These are phyloP conservation scores for Hyphantria cunea DNA, from an alignment of 1,140 invertebrate species.

Conservation along the genomic window DNA sequence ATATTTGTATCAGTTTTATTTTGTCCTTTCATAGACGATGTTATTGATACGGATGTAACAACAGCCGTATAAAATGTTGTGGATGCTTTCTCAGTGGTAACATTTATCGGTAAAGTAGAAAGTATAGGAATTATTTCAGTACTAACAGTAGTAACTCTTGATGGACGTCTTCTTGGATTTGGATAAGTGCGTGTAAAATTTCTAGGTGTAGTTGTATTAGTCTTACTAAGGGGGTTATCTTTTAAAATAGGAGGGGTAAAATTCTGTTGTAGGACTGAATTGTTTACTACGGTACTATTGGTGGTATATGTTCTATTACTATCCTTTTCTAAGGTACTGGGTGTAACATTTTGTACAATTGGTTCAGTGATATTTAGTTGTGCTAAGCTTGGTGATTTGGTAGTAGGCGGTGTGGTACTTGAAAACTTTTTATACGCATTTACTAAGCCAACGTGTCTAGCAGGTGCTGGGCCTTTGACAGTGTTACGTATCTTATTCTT, in stretches of 20 bases:
- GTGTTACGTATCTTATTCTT: slow-evolving; percentile 80
- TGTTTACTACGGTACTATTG: slow-evolving; percentile 37
- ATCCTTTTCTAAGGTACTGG: slow-evolving; percentile 46
- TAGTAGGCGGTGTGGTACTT: slow-evolving; percentile 57
- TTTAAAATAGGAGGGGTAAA: slow-evolving; percentile 36
- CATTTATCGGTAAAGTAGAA: slow-evolving; percentile 40
- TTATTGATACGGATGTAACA: slow-evolving; percentile 80
- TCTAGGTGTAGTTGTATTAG: slow-evolving; percentile 45
- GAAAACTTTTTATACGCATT: slow-evolving; percentile 76
- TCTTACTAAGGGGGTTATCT: slow-evolving; percentile 44
- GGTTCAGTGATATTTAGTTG: slow-evolving; percentile 60
- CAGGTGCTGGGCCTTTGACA: slow-evolving; percentile 74
- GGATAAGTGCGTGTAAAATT: slow-evolving; percentile 68
- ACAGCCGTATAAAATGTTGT: slow-evolving; percentile 80
- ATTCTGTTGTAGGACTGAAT: slow-evolving; percentile 27
- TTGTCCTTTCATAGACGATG: slow-evolving; percentile 74
- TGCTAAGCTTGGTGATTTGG: slow-evolving; percentile 46
- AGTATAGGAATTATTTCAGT: slow-evolving; percentile 49
- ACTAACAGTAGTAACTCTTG: slow-evolving; percentile 54
- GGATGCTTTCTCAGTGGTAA: slow-evolving; percentile 67
- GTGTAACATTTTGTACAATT: slow-evolving; percentile 52
- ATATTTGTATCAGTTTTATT: slow-evolving; percentile 63
- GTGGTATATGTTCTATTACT: slow-evolving; percentile 17
- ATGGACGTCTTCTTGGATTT: slow-evolving; percentile 62
- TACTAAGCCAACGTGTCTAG: slow-evolving; percentile 69